Percentiles rank a stretch among this genome's conserved stretches.
Evolutionary conservation across 2,113 vertebrate genomes (phyloP).

Genomic region (Gallinago jamesoni): DNA sequence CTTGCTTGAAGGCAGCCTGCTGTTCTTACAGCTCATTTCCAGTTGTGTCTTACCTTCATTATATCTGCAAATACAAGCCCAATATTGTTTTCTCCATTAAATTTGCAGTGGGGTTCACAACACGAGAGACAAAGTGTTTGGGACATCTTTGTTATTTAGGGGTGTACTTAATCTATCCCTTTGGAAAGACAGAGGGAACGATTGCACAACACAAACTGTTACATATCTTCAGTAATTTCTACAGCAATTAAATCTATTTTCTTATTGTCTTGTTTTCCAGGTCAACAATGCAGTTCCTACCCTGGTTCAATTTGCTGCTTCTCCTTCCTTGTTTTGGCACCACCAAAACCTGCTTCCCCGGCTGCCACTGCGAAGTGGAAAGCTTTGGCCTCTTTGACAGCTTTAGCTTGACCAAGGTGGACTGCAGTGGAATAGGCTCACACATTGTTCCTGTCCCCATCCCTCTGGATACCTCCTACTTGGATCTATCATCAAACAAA

Average conservation of each 20-base stretch:
- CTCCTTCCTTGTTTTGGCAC: slow-evolving; percentile 34
- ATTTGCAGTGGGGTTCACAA: not conserved
- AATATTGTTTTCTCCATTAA: not conserved
- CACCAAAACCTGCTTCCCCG: slow-evolving; percentile 84
- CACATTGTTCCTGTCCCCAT: slow-evolving; percentile 85
- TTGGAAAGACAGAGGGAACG: not conserved
- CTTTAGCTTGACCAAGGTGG: slow-evolving; percentile 94
- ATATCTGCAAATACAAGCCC: not conserved
- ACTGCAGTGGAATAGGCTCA: slow-evolving; percentile 87
- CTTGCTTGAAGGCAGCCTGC: not conserved
- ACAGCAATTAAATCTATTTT: not conserved
- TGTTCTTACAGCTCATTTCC: not conserved
- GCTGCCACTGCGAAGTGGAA: slow-evolving; percentile 93
- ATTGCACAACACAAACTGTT: not conserved
- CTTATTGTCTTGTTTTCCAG: slow-evolving; percentile 42
- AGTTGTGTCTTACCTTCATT: not conserved
- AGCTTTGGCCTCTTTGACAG: slow-evolving; percentile 96
- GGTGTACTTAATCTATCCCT: not conserved
- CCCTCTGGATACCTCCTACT: slow-evolving; percentile 90
- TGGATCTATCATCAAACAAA: slow-evolving; percentile 90
- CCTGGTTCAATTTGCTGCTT: slow-evolving; percentile 55
- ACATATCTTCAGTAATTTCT: not conserved
- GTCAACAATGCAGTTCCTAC: slow-evolving; percentile 66
- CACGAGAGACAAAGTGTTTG: not conserved
- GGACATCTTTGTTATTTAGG: not conserved